Evolutionary conservation across 2,113 vertebrate species (phyloP), one percentile per base, ranked within the genome.

Genomic region (Sterrhoptilus dennistouni): DNA sequence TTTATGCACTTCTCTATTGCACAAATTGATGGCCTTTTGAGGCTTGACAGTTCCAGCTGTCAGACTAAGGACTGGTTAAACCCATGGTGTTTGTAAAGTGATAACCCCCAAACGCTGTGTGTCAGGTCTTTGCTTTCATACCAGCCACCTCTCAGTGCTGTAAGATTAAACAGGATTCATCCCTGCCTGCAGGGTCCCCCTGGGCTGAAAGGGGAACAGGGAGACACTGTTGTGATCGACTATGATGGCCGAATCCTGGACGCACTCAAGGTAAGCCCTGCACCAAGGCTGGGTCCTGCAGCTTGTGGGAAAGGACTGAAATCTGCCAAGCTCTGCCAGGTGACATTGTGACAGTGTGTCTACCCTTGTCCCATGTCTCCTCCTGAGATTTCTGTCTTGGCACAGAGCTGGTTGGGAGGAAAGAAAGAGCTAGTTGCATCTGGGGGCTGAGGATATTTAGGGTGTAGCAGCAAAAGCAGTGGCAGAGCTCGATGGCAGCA

Each of bases 211-310:
- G 99, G 99, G 6, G 96, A 98, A 7, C 96, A 98, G 23, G 99
- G 99, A 33, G 98, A 99, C 86, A 99, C 99, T 0, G 99, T 99
- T 4, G 98, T 99, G 78, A 98, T 99, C 3, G 99, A 99, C 97
- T 99, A 99, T 4, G 99, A 99, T 0, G 99, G 99, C 83, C 98
- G 98, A 71, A 99, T 99, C 91, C 97, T 99, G 84, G 99, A 99
- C 25, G 99, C 99, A 2, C 98, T 99, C 65, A 99, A 99, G 99
- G 99, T 99, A 70, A 97, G 78, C 17, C 27, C 71, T 0, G 5
- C 38, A 1, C 49, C 33, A 1, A 14, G 31, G 57, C 68, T 9
- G 2, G 2, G 31, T 28, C 44, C 77, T 44, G 72, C 2, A 4
- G 5, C 5, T 59, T 9, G 0, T 2, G 42, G 83, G 44, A 12